phyloP scores from a whole-genome alignment of 1,140 invertebrate species.

The Parapsyche elsis region DNA sequence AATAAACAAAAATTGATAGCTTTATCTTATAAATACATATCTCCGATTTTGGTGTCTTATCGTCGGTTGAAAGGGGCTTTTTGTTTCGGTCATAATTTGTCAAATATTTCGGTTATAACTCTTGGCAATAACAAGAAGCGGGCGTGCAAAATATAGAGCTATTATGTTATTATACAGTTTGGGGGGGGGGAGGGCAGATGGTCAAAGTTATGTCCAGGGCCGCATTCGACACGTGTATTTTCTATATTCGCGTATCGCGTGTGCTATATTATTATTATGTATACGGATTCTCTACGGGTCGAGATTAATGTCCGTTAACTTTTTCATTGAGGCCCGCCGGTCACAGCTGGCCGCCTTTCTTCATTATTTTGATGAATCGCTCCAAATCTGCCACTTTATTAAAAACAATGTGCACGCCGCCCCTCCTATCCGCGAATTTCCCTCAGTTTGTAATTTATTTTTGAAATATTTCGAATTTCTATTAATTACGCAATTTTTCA shows the following conservation, averaged over 20 bases:
- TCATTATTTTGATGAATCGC: constrained; percentile 42
- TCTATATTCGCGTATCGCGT: not conserved
- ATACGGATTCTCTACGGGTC: not conserved
- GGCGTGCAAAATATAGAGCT: not conserved
- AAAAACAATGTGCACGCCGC: constrained; percentile 3
- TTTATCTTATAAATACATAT: too few species aligned
- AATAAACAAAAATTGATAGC: too few species aligned
- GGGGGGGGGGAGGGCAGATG: not conserved
- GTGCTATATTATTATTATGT: not conserved
- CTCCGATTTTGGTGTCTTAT: too few species aligned
- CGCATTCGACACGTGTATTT: constrained; percentile 1
- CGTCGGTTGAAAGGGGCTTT: not conserved
- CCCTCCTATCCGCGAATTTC: not conserved
- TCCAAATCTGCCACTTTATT: constrained; percentile 18
- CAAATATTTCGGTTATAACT: not conserved
- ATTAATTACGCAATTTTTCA: not conserved
- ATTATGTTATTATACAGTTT: not conserved
- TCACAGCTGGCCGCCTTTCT: constrained; percentile 37
- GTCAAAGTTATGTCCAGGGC: not conserved
- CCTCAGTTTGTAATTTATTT: not conserved
- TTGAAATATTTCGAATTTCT: not conserved
- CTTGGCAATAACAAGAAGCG: not conserved
- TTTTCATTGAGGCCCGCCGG: constrained; percentile 30
- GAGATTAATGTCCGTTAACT: constrained; percentile 42
- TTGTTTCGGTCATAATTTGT: not conserved